A percentile compares a stretch with the other conserved stretches of the same genome.
These are phyloP conservation scores for Ectemnius cavifrons DNA, from an alignment of 2,888 invertebrate species.

Conservation along the genomic window DNA sequence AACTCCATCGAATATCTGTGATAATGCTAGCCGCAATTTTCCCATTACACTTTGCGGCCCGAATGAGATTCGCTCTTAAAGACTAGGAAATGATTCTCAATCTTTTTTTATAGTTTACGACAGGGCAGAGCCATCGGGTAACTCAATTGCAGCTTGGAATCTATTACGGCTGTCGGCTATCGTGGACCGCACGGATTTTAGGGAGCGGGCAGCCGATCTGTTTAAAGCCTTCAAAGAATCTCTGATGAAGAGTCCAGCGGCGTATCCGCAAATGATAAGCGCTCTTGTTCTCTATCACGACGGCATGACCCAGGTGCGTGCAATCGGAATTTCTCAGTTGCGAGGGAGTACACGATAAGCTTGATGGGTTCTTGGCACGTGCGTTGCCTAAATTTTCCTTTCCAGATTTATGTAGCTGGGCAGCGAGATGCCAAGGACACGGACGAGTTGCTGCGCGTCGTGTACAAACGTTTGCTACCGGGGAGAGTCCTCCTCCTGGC, in stretches of 20 bases:
- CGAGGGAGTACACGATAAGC: not conserved
- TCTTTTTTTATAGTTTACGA: constrained; percentile 86
- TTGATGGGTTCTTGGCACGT: constrained; percentile 3
- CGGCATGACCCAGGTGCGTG: constrained; percentile 85
- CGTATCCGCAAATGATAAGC: constrained; percentile 88
- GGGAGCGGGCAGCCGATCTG: constrained; percentile 81
- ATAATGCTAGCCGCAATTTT: constrained; percentile 16
- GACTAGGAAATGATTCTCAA: too few species aligned
- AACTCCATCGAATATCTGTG: constrained; percentile 28
- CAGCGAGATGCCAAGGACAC: constrained; percentile 83
- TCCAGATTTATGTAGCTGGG: constrained; percentile 85
- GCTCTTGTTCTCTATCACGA: constrained; percentile 85
- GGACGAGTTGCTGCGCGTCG: constrained; percentile 83
- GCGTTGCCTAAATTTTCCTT: constrained; percentile 34
- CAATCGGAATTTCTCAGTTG: not conserved
- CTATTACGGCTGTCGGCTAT: constrained; percentile 87
- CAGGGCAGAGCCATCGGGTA: constrained; percentile 96
- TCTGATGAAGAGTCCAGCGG: constrained; percentile 83
- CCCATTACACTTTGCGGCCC: constrained; percentile 4
- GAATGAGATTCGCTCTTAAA: too few species aligned
- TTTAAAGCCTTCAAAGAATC: constrained; percentile 82
- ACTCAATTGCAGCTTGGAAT: constrained; percentile 92
- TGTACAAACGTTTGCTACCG: constrained; percentile 83
- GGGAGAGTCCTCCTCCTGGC: constrained; percentile 85
- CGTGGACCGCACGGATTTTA: constrained; percentile 81